Evolutionary conservation across 2,888 invertebrate species (phyloP).

Genomic region (Chelonus formosanus): DNA sequence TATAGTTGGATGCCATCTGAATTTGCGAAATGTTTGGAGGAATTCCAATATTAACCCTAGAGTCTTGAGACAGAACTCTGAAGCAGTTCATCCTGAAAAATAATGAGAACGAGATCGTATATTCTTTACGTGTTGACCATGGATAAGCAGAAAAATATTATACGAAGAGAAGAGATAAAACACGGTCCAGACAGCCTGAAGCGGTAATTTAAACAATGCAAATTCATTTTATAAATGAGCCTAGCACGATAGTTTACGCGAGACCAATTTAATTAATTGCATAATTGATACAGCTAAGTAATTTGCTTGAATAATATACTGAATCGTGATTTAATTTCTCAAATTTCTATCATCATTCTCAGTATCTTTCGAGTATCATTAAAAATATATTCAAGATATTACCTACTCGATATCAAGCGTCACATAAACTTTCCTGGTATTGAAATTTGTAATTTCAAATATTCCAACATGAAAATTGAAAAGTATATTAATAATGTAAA

Average conservation of each 20-base stretch:
- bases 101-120: slow-evolving; percentile 43
- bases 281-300: not conserved
- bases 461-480: too few species aligned
- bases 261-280: slow-evolving; percentile 3
- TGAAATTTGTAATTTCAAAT: too few species aligned
- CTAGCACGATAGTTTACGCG: not conserved
- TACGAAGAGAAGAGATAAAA: slow-evolving; percentile 1
- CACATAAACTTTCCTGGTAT: too few species aligned
- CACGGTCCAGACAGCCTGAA: not conserved
- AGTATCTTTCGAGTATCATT: too few species aligned
- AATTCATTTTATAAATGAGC: not conserved
- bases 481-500: too few species aligned
- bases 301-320: not conserved
- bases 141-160: slow-evolving; percentile 4
- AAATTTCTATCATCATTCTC: too few species aligned
- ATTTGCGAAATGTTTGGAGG: slow-evolving; percentile 55
- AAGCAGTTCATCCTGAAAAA: slow-evolving; percentile 38
- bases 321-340: too few species aligned
- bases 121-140: not conserved
- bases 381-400: too few species aligned
- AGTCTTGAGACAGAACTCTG: slow-evolving; percentile 29
- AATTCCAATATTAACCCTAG: slow-evolving; percentile 54
- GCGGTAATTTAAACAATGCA: not conserved
- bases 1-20: slow-evolving; percentile 52
- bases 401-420: too few species aligned